Conservation (phyloP, 2,113 vertebrate species). For the Pristiophorus japonicus region DNA sequence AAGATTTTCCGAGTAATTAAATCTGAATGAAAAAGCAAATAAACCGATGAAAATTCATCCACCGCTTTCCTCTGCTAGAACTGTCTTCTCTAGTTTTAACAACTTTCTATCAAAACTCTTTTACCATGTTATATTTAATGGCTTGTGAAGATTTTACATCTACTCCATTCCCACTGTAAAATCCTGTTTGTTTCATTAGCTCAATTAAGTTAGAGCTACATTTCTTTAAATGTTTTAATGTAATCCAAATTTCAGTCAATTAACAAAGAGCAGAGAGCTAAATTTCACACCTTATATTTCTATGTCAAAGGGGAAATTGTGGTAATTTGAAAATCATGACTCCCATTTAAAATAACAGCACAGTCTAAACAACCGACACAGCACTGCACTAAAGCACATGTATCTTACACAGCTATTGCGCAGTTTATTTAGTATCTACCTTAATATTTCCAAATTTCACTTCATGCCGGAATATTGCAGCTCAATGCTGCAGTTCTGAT, state of each 20-base stretch:
- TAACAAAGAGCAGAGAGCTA: background rate
- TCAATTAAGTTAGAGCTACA: conserved; percentile 33
- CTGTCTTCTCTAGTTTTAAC: conserved; percentile 50
- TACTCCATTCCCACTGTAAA: conserved; percentile 52
- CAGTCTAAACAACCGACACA: background rate
- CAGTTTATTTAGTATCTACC: background rate
- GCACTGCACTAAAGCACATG: background rate
- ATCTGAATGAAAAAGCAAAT: background rate
- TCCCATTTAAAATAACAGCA: background rate
- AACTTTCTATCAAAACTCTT: conserved; percentile 53
- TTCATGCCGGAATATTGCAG: background rate
- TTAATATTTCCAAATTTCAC: background rate
- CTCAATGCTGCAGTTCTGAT: too few relatives aligned
- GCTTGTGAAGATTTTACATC: conserved; percentile 54
- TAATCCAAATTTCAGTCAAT: background rate
- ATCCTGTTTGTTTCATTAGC: conserved; percentile 45
- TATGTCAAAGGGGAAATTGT: background rate
- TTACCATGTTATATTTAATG: conserved; percentile 51
- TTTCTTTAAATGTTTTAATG: background rate
- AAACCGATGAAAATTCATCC: conserved; percentile 37
- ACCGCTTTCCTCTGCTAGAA: conserved; percentile 41
- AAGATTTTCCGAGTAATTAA: background rate
- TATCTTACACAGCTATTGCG: background rate
- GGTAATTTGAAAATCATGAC: background rate
- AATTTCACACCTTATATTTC: background rate